Evolutionary conservation across 1,140 invertebrate genomes (phyloP).

Genomic region (Drosophila sucinea): DNA sequence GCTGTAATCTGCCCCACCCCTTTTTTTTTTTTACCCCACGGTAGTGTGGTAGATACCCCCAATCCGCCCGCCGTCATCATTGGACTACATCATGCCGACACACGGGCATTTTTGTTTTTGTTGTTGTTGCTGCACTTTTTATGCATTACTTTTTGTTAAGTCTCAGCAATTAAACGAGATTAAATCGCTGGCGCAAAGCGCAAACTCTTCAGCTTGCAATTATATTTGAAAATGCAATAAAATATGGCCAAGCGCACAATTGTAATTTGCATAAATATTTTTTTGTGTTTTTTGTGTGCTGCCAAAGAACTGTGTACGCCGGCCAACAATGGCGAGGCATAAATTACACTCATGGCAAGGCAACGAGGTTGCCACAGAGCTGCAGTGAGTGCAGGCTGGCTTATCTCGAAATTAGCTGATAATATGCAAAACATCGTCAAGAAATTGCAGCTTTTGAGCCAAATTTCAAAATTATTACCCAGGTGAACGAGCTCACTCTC

Average conservation of each 20-base stretch:
- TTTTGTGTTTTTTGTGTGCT: conserved; percentile 52
- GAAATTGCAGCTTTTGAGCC: conserved; percentile 71
- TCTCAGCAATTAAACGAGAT: conserved; percentile 77
- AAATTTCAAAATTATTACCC: conserved; percentile 78
- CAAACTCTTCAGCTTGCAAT: conserved; percentile 65
- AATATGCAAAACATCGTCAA: conserved; percentile 77
- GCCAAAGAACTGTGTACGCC: conserved; percentile 48
- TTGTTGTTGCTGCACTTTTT: background rate
- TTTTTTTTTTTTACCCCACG: background rate
- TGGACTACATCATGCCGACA: conserved; percentile 11
- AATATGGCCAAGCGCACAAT: conserved; percentile 56
- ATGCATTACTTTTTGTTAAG: conserved; percentile 24
- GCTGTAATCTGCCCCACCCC: conserved; percentile 38
- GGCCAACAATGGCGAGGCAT: conserved; percentile 64
- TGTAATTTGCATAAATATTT: conserved; percentile 77
- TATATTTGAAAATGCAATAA: conserved; percentile 81
- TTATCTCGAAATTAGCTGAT: conserved; percentile 79
- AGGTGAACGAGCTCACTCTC: conserved; percentile 25
- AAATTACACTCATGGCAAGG: conserved; percentile 73
- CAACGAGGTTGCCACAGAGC: conserved; percentile 52
- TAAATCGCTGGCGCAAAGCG: conserved; percentile 70
- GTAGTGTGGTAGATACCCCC: background rate
- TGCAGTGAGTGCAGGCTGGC: conserved; percentile 19
- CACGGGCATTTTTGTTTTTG: background rate
- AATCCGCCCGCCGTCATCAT: background rate